phyloP scores from a whole-genome alignment of 2,888 invertebrate species.

The Drosophila cognata region DNA sequence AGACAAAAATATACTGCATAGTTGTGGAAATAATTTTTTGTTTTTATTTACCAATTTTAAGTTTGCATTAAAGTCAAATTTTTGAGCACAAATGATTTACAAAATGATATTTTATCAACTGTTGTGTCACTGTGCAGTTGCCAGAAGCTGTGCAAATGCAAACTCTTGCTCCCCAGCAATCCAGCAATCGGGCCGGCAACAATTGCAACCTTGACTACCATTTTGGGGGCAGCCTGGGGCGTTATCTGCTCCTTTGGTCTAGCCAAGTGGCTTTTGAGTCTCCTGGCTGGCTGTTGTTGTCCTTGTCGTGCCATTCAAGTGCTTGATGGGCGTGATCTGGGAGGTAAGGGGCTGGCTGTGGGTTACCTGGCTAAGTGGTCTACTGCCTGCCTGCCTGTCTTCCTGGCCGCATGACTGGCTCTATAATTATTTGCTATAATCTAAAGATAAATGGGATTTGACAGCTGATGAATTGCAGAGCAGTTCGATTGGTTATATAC shows the following conservation, averaged over 20 bases:
- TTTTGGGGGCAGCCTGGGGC: conserved; percentile 34
- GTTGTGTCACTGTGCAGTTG: conserved; percentile 32
- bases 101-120: not conserved
- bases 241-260: conserved; percentile 48
- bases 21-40: not conserved
- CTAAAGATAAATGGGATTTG: conserved; percentile 76
- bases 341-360: conserved; percentile 1
- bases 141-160: conserved; percentile 24
- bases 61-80: not conserved
- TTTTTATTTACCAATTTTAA: not conserved
- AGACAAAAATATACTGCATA: not conserved
- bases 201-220: conserved; percentile 75
- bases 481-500: conserved; percentile 66
- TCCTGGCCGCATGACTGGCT: conserved; percentile 30
- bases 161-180: conserved; percentile 24
- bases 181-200: conserved; percentile 44
- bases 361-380: conserved; percentile 34
- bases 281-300: conserved; percentile 36
- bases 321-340: conserved; percentile 40
- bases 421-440: conserved; percentile 76
- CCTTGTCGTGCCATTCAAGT: conserved; percentile 54
- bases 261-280: conserved; percentile 69
- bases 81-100: not conserved
- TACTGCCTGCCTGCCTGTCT: conserved; percentile 1
- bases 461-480: conserved; percentile 75